Conservation (phyloP, 2,113 vertebrate genomes). For the Semicossyphus pulcher region DNA sequence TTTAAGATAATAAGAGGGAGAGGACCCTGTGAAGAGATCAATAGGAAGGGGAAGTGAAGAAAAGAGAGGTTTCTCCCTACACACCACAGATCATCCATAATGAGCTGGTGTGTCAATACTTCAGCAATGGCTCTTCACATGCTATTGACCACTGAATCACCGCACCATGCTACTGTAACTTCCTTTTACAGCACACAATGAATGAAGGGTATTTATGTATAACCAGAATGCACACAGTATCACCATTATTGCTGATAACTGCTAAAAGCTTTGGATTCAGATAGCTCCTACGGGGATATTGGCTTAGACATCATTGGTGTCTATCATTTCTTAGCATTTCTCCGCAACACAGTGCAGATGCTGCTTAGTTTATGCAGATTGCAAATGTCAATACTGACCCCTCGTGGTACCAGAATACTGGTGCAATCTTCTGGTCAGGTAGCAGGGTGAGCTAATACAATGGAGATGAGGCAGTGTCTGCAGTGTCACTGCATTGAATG, state of each 20-base stretch:
- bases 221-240: conserved; percentile 2
- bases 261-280: background rate
- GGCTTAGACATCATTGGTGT: conserved; percentile 30
- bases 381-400: conserved; percentile 70
- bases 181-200: conserved; percentile 34
- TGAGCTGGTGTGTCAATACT: conserved; percentile 76
- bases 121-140: conserved; percentile 54
- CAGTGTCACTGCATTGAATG: conserved; percentile 51
- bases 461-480: conserved; percentile 26
- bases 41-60: conserved; percentile 76
- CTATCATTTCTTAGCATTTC: conserved; percentile 1
- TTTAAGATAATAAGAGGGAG: conserved; percentile 82
- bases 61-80: conserved; percentile 74
- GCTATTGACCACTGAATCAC: conserved; percentile 63
- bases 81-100: conserved; percentile 80
- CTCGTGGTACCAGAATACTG: conserved; percentile 28
- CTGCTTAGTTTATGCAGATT: background rate
- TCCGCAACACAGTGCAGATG: conserved; percentile 33
- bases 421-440: conserved; percentile 24
- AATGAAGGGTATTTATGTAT: background rate
- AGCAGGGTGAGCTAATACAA: conserved; percentile 15
- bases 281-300: conserved; percentile 3
- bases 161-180: conserved; percentile 17
- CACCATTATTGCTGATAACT: conserved; percentile 1
- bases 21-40: conserved; percentile 77